These are phyloP conservation scores for Acleris emargana DNA, from an alignment of 2,888 invertebrate species.

Conservation along the genomic window DNA sequence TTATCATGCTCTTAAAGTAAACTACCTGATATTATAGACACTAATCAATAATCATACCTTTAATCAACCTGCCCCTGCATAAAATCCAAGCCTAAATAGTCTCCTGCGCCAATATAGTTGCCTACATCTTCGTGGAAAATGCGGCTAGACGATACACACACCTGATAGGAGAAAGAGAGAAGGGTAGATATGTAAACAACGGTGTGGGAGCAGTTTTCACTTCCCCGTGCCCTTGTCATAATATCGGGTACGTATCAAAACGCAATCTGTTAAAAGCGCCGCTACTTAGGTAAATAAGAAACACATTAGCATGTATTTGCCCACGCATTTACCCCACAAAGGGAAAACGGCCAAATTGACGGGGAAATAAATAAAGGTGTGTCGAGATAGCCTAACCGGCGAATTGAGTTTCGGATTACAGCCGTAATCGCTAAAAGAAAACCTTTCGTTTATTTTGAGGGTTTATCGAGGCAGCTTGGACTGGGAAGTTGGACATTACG, in stretches of 20 bases:
- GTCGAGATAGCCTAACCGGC: constrained; percentile 53
- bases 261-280: constrained; percentile 35
- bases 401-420: constrained; percentile 52
- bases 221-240: constrained; percentile 24
- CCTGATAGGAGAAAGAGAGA: neutral
- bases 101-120: too few relatives aligned
- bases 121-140: neutral
- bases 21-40: too few relatives aligned
- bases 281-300: constrained; percentile 38
- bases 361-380: constrained; percentile 69
- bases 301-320: constrained; percentile 53
- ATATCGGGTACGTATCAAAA: constrained; percentile 32
- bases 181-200: neutral
- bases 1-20: too few relatives aligned
- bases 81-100: too few relatives aligned
- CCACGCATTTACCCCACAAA: constrained; percentile 63
- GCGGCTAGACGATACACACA: neutral
- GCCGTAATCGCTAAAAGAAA: constrained; percentile 31
- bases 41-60: too few relatives aligned
- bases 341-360: constrained; percentile 63
- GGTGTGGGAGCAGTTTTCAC: neutral
- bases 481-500: constrained; percentile 3
- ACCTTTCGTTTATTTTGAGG: constrained; percentile 28
- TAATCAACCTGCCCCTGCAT: too few relatives aligned
- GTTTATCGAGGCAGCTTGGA: constrained; percentile 9